Conservation (phyloP, 2,888 invertebrate genomes). For the Polymixis lichenea region DNA sequence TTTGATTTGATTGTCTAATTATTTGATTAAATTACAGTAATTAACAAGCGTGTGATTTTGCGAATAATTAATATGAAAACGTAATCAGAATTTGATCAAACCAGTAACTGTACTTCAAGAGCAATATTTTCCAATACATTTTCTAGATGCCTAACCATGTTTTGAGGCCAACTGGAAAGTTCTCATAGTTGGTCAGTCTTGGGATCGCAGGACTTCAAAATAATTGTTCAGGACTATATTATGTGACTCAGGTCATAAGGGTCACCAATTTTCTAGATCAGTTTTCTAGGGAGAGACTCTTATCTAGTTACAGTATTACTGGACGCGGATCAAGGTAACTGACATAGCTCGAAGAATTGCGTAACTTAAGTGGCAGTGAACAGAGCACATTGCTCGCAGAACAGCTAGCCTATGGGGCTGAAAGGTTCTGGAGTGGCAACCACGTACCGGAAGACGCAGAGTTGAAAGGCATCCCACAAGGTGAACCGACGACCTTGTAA, state of each 20-base stretch:
- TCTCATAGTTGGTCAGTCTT: not conserved
- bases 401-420: no score
- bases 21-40: conserved; percentile 10
- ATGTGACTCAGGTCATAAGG: not conserved
- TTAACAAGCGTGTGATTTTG: not conserved
- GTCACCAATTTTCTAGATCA: no score
- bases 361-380: no score
- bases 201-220: not conserved
- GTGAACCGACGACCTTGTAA: no score
- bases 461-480: no score
- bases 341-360: no score
- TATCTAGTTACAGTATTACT: not conserved
- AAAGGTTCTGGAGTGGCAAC: no score
- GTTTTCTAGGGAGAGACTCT: not conserved
- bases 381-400: no score
- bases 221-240: not conserved
- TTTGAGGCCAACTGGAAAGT: not conserved
- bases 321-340: no score
- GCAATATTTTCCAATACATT: no score
- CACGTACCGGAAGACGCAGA: no score
- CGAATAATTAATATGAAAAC: not conserved
- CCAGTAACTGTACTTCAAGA: not conserved
- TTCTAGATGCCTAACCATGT: not conserved
- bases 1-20: conserved; percentile 3
- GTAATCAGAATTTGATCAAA: not conserved